Conservation (phyloP, 53 echinoderm and acorn worm species). For the Actinopyga echinites region DNA sequence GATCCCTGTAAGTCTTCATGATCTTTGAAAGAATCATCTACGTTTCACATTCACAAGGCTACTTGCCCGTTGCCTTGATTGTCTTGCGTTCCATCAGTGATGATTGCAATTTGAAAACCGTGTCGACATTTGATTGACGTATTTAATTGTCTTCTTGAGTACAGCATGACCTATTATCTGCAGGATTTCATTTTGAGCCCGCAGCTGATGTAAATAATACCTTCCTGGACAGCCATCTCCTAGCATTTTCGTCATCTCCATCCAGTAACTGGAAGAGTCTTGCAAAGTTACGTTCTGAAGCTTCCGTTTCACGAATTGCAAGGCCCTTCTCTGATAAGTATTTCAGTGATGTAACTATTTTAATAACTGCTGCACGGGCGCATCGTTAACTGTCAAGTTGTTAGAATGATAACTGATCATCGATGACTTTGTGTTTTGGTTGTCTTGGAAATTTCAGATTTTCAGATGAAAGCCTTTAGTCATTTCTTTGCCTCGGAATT, state of each 20-base stretch:
- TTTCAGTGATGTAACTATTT: conserved; percentile 27
- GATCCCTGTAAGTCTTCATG: conserved; percentile 52
- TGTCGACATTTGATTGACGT: conserved; percentile 32
- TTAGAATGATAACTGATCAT: not conserved
- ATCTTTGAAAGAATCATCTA: conserved; percentile 35
- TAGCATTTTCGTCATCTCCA: conserved; percentile 26
- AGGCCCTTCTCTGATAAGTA: conserved; percentile 45
- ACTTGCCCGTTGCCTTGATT: conserved; percentile 51
- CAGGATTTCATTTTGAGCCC: conserved; percentile 49
- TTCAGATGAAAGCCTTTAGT: not conserved
- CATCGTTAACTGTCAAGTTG: not conserved
- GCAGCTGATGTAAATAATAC: not conserved
- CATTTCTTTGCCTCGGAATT: conserved; percentile 30
- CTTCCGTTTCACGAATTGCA: conserved; percentile 34
- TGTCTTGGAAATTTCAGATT: conserved; percentile 21
- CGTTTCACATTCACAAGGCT: conserved; percentile 45
- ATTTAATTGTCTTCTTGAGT: conserved; percentile 35
- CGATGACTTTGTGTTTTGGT: not conserved
- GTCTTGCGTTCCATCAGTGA: conserved; percentile 57
- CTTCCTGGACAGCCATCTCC: conserved; percentile 36
- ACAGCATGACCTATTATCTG: conserved; percentile 34
- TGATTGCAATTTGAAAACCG: conserved; percentile 41
- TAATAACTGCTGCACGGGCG: conserved; percentile 10
- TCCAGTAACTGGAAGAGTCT: not conserved
- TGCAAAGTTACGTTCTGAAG: conserved; percentile 27